Evolutionary conservation across 2,888 invertebrate species (phyloP), one percentile per base, ranked within the genome.

Genomic region (Xestia sexstrigata): DNA sequence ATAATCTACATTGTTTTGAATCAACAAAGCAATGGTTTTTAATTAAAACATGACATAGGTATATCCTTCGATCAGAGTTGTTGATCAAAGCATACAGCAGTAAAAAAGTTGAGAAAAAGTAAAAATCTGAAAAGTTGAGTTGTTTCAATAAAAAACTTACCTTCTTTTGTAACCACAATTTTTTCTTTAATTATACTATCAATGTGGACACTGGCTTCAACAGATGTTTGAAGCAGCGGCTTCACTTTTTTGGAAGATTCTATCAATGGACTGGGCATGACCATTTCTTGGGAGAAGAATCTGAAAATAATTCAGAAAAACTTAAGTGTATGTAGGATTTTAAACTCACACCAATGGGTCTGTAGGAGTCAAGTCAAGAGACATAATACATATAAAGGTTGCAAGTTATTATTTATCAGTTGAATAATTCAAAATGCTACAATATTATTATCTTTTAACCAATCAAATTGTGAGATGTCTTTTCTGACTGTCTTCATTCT

Each of bases 271-370:
- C 97, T 97, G 30, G 97, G 97, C 90, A 97, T 96, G 70, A 97
- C 97, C 93, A 97, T 95, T 85, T 97, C 96, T 93, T 97, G 96
- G 15, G 96, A 97, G 89, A 97, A 97, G 90, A 97, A 97, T 86
- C 97, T 97, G 90, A 65, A 92, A 92, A 76, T 52, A 11, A 63
- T 47, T 42, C 13, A 65, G 3, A 49, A 68, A 74, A 47, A 52
- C 11, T 65, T 68, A 42, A 49, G 15, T 75, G 15, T 15, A 20
- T 23, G 0, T 7, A 45, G 49, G 20, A 23, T 63, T 17, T 30
- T 13, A 0, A 45, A 79, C 9, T 13, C 23, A 35, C 26, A 35
- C 0, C 9, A n/a, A 26, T 30, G 0, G 13, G 17, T 76, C 26
- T 58, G 8, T 58, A 35, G 20, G 13, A 30, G 9, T 20, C 55